Evolutionary conservation across 1,140 invertebrate genomes (phyloP).

Genomic region (Oedothorax gibbosus): DNA sequence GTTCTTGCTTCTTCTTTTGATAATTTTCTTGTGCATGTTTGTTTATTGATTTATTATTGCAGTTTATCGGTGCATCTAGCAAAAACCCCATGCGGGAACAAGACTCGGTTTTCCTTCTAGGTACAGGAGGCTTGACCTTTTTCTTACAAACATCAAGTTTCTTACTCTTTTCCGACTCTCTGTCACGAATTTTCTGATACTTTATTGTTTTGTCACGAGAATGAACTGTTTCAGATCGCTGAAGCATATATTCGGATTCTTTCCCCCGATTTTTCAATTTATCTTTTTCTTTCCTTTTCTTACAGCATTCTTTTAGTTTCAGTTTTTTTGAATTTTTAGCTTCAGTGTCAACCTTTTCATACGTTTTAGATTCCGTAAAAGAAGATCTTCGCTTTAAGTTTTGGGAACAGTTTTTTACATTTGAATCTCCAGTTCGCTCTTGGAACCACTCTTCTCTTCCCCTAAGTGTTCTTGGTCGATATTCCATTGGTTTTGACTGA

Average conservation of each 20-base stretch:
- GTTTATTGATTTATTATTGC: background rate
- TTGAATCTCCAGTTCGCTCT: background rate
- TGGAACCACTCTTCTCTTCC: slow-evolving; percentile 13
- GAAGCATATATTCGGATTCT: background rate
- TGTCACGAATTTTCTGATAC: background rate
- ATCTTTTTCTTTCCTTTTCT: background rate
- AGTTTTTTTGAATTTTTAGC: background rate
- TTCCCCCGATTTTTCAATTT: too few relatives aligned
- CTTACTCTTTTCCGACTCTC: background rate
- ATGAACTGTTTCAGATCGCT: background rate
- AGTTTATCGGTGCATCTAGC: background rate
- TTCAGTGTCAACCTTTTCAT: background rate
- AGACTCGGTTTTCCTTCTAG: background rate
- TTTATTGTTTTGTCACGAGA: background rate
- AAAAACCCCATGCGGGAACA: background rate
- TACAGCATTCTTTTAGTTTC: background rate
- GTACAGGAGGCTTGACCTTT: background rate
- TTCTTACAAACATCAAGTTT: background rate
- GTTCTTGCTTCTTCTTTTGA: background rate
- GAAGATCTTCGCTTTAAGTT: too few relatives aligned
- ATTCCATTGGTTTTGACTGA: slow-evolving; percentile 4
- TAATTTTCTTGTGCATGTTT: background rate
- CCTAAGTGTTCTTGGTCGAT: background rate
- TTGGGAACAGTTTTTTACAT: background rate
- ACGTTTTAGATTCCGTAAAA: too few relatives aligned